Evolutionary conservation across 1,140 invertebrate species (phyloP).

Genomic region (Oreohelix idahoensis): DNA sequence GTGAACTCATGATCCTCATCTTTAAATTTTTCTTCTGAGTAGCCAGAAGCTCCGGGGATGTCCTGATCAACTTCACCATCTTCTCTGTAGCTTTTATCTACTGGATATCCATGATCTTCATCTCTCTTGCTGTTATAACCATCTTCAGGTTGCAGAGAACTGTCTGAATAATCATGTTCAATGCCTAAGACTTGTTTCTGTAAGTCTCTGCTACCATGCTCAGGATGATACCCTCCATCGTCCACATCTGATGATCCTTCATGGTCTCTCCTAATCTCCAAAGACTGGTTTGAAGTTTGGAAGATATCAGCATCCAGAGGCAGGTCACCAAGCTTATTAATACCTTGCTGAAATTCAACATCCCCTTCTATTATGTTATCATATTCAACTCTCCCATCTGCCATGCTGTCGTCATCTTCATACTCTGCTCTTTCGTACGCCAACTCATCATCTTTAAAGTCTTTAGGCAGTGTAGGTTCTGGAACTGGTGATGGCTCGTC

Average conservation of each 20-base stretch:
- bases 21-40: too few species aligned
- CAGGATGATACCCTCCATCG: background rate
- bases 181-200: too few species aligned
- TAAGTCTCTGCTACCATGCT: background rate
- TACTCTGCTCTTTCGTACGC: conserved; percentile 28
- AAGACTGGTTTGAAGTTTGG: conserved; percentile 6
- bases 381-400: background rate
- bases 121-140: background rate
- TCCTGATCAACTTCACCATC: background rate
- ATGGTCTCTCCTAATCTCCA: background rate
- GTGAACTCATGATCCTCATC: background rate
- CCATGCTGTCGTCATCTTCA: background rate
- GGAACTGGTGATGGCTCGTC: conserved; percentile 54
- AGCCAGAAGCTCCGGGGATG: too few species aligned
- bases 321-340: background rate
- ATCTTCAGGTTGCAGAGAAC: background rate
- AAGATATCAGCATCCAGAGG: background rate
- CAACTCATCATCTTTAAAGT: conserved; percentile 40
- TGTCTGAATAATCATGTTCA: background rate
- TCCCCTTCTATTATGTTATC: background rate
- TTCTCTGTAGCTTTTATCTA: background rate
- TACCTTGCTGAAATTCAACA: background rate
- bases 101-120: background rate
- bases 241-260: background rate
- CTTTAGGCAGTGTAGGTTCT: conserved; percentile 49